Evolutionary conservation across 2,113 vertebrate species (phyloP).

Genomic region (Platichthys stellatus): DNA sequence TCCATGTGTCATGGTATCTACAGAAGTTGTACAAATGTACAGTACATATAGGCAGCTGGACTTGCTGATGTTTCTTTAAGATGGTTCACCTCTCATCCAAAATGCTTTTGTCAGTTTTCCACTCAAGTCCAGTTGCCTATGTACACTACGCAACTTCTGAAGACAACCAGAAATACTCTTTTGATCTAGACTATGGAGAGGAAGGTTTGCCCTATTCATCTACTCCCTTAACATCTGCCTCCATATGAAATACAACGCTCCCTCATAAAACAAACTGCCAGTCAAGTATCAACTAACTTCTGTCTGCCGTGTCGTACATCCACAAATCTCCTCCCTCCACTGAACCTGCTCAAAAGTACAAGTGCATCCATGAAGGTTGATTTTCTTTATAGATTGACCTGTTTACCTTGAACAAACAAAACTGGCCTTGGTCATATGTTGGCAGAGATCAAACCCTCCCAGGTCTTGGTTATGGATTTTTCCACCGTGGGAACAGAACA

Average conservation of each 20-base stretch:
- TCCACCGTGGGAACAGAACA: conserved; percentile 64
- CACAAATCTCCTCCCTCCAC: conserved; percentile 5
- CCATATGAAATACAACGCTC: not conserved
- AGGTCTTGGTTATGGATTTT: conserved; percentile 75
- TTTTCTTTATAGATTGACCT: conserved; percentile 49
- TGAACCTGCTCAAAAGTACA: conserved; percentile 10
- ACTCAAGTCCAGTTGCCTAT: too few species aligned
- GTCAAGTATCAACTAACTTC: conserved; percentile 8
- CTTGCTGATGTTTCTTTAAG: too few species aligned
- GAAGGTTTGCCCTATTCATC: not conserved
- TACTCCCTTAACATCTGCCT: not conserved
- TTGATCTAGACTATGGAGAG: not conserved
- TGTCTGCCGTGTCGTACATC: conserved; percentile 4
- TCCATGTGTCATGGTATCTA: too few species aligned
- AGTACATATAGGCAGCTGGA: too few species aligned
- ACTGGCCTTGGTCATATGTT: conserved; percentile 57
- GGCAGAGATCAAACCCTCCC: conserved; percentile 60
- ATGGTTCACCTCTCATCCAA: too few species aligned
- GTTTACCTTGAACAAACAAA: conserved; percentile 73
- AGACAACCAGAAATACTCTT: not conserved
- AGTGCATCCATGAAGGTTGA: conserved; percentile 16
- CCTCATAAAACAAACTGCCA: not conserved
- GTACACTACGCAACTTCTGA: too few species aligned
- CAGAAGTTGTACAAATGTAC: too few species aligned
- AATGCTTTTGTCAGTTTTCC: too few species aligned